Conservation (phyloP, 2,113 vertebrate genomes). For the Leuciscus idus region DNA sequence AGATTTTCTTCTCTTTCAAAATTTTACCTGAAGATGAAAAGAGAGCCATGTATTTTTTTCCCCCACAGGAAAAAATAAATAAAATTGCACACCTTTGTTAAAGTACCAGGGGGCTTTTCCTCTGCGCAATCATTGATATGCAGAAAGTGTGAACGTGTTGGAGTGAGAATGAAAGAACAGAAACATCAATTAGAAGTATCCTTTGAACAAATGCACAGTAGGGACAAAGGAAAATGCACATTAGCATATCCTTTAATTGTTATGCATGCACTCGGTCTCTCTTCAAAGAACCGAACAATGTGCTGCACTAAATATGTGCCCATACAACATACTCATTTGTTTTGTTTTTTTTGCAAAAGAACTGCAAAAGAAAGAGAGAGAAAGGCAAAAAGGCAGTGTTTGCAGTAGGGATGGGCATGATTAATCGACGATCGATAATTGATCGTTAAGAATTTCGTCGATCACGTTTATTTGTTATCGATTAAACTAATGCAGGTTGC, state of each 20-base stretch:
- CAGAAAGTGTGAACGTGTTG: conserved; percentile 16
- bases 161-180: conserved; percentile 23
- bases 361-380: background rate
- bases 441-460: too few species aligned
- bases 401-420: too few species aligned
- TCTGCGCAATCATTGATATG: conserved; percentile 21
- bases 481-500: too few species aligned
- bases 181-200: conserved; percentile 23
- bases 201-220: conserved; percentile 21
- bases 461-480: too few species aligned
- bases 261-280: conserved; percentile 2
- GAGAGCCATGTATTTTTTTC: background rate
- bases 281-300: conserved; percentile 16
- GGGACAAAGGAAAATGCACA: conserved; percentile 20
- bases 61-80: background rate
- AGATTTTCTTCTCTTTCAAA: background rate
- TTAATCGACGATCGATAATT: too few species aligned
- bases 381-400: background rate
- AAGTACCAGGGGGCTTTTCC: conserved; percentile 14
- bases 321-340: background rate
- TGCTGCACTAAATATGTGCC: background rate
- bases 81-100: background rate
- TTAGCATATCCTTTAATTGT: conserved; percentile 37
- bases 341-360: background rate
- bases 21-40: conserved; percentile 26